These are phyloP conservation scores for Enteromius afrohamiltoni DNA, from an alignment of 2,797 vertebrate genomes.

Conservation along the genomic window DNA sequence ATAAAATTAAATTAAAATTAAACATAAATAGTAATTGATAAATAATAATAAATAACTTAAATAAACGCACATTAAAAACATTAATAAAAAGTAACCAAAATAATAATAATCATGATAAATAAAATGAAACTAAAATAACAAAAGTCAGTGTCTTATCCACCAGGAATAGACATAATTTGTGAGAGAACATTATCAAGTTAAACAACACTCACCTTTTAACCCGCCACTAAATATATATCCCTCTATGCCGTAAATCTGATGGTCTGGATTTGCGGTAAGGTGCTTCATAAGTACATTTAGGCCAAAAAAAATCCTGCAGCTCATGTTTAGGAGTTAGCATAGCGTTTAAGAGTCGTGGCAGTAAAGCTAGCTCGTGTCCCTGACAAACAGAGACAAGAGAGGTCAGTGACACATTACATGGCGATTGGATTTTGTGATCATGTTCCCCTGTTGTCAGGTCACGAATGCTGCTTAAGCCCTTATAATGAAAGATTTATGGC, in stretches of 20 bases:
- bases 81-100: not conserved
- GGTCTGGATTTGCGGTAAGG: slow-evolving; percentile 65
- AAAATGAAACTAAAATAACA: not conserved
- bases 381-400: slow-evolving; percentile 31
- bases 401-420: slow-evolving; percentile 44
- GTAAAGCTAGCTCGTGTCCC: slow-evolving; percentile 24
- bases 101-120: too few relatives aligned
- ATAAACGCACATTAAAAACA: not conserved
- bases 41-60: not conserved
- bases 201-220: slow-evolving; percentile 23
- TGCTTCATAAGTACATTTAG: slow-evolving; percentile 63
- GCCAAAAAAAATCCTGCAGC: slow-evolving; percentile 63
- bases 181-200: too few relatives aligned
- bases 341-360: slow-evolving; percentile 45
- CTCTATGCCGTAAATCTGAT: slow-evolving; percentile 69
- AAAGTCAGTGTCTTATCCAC: not conserved
- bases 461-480: slow-evolving; percentile 65
- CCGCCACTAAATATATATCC: slow-evolving; percentile 61
- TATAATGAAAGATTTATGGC: slow-evolving; percentile 34
- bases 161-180: too few relatives aligned
- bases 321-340: slow-evolving; percentile 59
- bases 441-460: slow-evolving; percentile 68
- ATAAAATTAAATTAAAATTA: not conserved
- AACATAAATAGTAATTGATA: not conserved
- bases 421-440: slow-evolving; percentile 58